A percentile compares a stretch with the other conserved stretches of the same genome.
Evolutionary conservation across 2,113 vertebrate species (phyloP).

Genomic region (Callocephalon fimbriatum): DNA sequence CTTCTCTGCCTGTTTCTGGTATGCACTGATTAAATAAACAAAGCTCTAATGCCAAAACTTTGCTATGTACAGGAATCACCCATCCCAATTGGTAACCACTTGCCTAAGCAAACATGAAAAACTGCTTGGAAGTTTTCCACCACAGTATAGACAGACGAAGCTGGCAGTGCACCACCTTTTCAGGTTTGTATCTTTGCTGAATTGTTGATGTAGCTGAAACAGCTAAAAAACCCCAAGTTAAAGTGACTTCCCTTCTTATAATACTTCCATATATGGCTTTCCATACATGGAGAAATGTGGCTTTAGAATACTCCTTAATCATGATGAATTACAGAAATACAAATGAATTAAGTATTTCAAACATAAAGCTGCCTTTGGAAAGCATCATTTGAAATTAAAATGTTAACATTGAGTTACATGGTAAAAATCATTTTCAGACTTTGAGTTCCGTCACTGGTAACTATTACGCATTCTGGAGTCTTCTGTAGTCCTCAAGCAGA

Average conservation of each 20-base stretch:
- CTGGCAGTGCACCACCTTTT: neutral
- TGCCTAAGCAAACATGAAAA: neutral
- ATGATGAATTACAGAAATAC: neutral
- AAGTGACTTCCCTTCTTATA: conserved; percentile 16
- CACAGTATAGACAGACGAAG: neutral
- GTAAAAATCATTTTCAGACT: neutral
- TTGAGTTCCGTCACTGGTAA: neutral
- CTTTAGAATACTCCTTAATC: neutral
- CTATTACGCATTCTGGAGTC: neutral
- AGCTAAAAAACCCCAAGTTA: neutral
- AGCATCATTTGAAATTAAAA: neutral
- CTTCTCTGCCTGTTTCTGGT: neutral
- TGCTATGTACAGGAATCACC: neutral
- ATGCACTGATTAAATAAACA: neutral
- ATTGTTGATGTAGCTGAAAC: neutral
- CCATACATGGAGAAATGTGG: neutral
- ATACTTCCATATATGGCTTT: neutral
- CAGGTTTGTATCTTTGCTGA: neutral
- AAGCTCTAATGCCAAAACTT: neutral
- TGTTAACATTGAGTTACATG: neutral
- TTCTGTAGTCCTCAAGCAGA: neutral
- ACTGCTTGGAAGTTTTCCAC: neutral
- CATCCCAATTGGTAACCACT: neutral
- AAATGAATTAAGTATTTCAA: neutral
- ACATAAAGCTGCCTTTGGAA: neutral